These are phyloP conservation scores for Spea multiplicata DNA, from an alignment of 2,113 vertebrate genomes.

Conservation along the genomic window DNA sequence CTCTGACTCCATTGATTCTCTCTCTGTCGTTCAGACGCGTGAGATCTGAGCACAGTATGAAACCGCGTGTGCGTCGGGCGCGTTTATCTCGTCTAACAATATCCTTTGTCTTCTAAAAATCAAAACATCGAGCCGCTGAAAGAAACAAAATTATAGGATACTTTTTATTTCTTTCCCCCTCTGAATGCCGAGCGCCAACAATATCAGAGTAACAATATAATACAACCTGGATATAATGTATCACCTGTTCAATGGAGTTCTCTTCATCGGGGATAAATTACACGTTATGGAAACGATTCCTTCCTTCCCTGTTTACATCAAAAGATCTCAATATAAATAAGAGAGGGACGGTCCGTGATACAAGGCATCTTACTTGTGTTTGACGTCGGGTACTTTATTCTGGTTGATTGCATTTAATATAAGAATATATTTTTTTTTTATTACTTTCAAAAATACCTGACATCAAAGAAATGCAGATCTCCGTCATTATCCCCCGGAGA, in stretches of 20 bases:
- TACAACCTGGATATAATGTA: background rate
- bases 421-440: background rate
- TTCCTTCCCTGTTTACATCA: background rate
- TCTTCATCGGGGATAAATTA: background rate
- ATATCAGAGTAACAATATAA: background rate
- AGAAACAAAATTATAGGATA: background rate
- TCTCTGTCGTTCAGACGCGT: background rate
- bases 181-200: background rate
- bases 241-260: slow-evolving; percentile 24
- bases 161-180: background rate
- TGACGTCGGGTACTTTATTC: no score
- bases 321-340: no score
- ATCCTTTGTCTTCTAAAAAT: background rate
- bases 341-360: no score
- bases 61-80: background rate
- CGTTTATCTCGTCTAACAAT: background rate
- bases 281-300: background rate
- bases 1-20: no score
- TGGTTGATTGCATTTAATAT: no score
- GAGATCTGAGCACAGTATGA: background rate
- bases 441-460: background rate
- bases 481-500: background rate
- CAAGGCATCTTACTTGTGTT: no score
- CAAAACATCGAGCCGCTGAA: background rate
- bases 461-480: background rate